A percentile compares a stretch with the other conserved stretches of the same genome.
phyloP scores from a whole-genome alignment of 53 echinoderm and acorn worm species.

The Zoroaster sp. region DNA sequence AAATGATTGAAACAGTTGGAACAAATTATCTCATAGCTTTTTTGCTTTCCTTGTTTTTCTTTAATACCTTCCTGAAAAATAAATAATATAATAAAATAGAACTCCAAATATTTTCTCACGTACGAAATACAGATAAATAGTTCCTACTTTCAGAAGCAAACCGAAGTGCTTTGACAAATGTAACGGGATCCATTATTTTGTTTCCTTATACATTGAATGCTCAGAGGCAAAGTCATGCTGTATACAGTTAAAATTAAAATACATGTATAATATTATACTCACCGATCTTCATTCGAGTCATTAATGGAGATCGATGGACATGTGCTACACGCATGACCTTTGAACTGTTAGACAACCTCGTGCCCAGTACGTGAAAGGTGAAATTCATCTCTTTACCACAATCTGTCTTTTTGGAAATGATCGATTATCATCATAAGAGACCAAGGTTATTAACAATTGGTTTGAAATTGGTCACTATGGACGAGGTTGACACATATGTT shows the following conservation, averaged over 20 bases:
- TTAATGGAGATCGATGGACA: neutral
- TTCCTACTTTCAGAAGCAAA: conserved; percentile 28
- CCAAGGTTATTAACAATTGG: conserved; percentile 18
- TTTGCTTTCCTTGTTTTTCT: conserved; percentile 60
- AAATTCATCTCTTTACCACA: neutral
- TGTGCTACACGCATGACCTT: conserved; percentile 14
- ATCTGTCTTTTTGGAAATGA: neutral
- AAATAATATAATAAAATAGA: conserved; percentile 99
- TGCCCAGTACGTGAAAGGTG: neutral
- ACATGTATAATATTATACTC: neutral
- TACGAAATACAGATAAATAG: conserved; percentile 86
- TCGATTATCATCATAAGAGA: conserved; percentile 6
- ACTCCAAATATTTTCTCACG: conserved; percentile 91
- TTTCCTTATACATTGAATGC: neutral
- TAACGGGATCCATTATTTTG: conserved; percentile 1
- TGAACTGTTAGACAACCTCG: conserved; percentile 22
- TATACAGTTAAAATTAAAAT: neutral
- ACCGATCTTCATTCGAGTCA: neutral
- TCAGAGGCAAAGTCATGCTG: neutral
- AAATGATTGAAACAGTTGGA: conserved; percentile 31
- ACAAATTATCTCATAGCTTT: conserved; percentile 32
- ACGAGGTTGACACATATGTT: neutral
- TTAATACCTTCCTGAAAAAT: conserved; percentile 97
- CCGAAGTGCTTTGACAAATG: neutral
- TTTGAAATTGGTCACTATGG: conserved; percentile 9